Base-by-base conservation (phyloP, 2,797 vertebrate species). In the Trematomus bernacchii region DNA sequence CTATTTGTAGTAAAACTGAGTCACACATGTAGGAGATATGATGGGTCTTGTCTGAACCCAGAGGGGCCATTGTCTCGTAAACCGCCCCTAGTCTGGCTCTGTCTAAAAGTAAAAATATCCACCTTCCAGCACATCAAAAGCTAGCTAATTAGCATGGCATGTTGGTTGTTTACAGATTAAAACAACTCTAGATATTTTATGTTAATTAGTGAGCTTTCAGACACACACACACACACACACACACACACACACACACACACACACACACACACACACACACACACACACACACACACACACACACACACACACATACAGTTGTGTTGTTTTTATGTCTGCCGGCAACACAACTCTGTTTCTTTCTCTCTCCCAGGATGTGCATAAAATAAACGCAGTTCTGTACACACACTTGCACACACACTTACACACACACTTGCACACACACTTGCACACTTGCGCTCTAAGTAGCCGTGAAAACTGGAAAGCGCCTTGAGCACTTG, bases 381-480 rank as follows among this genome's bases (percentile, higher is more conserved):
- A 12, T 21, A 66, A 44, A 70, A 65, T 64, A 37, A 37, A 37
- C 1, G 27, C 33, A 37, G 33, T 37, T 37, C 6, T 37, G 33
- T 8, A 6, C 33, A 33, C 33, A 33, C 33, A 33, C 4, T 33
- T 66, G 47, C 23, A 50, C 40, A 76, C 27, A 33, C 33, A 33
- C 4, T 33, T 66, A 47, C 23, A 50, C 40, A 76, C 27, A 33
- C 30, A 33, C 5, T 33, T 66, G 47, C 23, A 50, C 40, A 76
- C 27, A 66, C 64, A 58, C 37, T 67, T 52, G n/a, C 11, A 59
- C 48, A 57, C 44, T 30, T 13, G 18, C 14, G 16, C 42, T 78
- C 18, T 65, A 61, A 65, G 71, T 72, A 71, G 67, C 60, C 7
- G 71, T 73, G 77, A 81, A 80, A 82, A 76, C 71, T 71, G 65